Evolutionary conservation across 2,113 vertebrate species (phyloP), one percentile per base, ranked within the genome.

Genomic region (Sphaerodactylus townsendi): DNA sequence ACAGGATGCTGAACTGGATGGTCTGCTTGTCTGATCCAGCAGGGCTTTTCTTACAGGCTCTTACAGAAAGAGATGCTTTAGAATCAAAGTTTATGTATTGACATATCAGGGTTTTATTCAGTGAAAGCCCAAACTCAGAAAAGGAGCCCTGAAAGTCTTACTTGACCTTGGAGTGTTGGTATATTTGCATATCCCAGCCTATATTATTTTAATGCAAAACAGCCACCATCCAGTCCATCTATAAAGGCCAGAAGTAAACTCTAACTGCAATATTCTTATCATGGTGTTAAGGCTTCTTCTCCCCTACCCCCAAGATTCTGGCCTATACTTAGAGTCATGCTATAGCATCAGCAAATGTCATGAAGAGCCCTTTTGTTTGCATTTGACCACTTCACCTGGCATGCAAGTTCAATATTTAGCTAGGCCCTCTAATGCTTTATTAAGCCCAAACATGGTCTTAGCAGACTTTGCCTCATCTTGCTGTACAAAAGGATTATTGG

Each of bases 301-400:
- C 59, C 25, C 28, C 79, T 84, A 86, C 80, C 76, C 86, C 86
- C 86, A 39, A 82, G 88, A 84, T 39, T 75, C 21, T 50, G 91
- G 64, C 91, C 92, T 93, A 91, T 91, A 86, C 91, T 90, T 92
- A 90, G 91, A 82, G 78, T 90, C 92, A 78, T 56, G 89, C 93
- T 87, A 92, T 91, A 93, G 90, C 82, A 87, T 82, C 94, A 85
- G 46, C 85, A 96, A 96, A 96, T 95, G 91, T 95, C 95, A 95
- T 85, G 87, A 64, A 80, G 56, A 91, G 92, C 92, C 81, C 88
- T 95, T 93, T 91, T 93, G 86, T 88, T 94, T 95, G 94, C 21
- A 91, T 88, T 94, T 93, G 90, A 92, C 71, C 91, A 94, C 78
- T 91, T 80, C 79, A 92, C 90, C 65, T 84, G 92, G 80, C 65